Evolutionary conservation across 1,140 invertebrate species (phyloP).

Genomic region (Vanessa tameamea): DNA sequence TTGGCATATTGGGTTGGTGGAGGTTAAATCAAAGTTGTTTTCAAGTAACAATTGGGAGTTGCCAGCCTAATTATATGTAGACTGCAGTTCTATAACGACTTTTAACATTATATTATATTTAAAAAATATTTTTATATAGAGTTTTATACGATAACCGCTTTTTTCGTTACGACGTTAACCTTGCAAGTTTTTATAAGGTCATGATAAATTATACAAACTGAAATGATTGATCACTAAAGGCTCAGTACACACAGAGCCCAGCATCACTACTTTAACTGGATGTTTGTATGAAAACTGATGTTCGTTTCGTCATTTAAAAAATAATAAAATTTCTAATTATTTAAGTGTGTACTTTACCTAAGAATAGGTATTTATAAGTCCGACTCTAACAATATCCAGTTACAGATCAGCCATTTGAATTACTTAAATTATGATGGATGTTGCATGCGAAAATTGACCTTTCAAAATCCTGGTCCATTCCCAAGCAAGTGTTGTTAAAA

Average conservation of each 20-base stretch:
- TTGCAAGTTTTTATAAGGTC: slow-evolving; percentile 22
- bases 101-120: not conserved
- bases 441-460: slow-evolving; percentile 30
- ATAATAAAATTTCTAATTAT: not conserved
- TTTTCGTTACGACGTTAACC: slow-evolving; percentile 9
- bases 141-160: not conserved
- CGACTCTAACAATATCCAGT: not conserved
- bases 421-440: slow-evolving; percentile 32
- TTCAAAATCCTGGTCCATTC: slow-evolving; percentile 37
- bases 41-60: slow-evolving; percentile 7
- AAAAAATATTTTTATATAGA: not conserved
- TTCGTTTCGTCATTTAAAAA: not conserved
- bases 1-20: not conserved
- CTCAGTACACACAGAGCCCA: not conserved
- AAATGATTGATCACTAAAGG: slow-evolving; percentile 26
- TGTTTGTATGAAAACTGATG: not conserved
- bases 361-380: not conserved
- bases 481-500: slow-evolving; percentile 42
- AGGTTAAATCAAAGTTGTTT: slow-evolving; percentile 16
- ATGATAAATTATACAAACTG: slow-evolving; percentile 27
- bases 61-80: not conserved
- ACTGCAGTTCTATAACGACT: not conserved
- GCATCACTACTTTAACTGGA: too few species aligned
- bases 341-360: not conserved
- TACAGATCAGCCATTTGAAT: not conserved